These are phyloP conservation scores for Hipparchia sbordonii DNA, from an alignment of 2,888 invertebrate genomes.

Conservation along the genomic window DNA sequence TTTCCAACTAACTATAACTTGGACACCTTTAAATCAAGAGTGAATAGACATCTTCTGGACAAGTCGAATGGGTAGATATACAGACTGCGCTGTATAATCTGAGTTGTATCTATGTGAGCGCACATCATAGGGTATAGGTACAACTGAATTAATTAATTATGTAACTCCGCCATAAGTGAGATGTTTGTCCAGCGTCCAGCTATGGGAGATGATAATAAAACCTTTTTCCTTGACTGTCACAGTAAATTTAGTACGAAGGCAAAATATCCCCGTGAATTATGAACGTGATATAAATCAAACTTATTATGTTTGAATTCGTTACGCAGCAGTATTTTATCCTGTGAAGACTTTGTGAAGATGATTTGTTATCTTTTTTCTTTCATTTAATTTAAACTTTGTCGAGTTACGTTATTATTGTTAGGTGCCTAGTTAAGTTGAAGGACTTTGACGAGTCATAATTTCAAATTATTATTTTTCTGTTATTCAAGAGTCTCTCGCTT, in stretches of 20 bases:
- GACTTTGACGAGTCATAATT: background rate
- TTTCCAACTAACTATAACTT: too few relatives aligned
- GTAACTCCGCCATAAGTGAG: background rate
- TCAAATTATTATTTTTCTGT: background rate
- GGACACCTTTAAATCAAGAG: too few relatives aligned
- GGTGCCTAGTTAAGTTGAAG: background rate
- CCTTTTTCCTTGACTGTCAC: slow-evolving; percentile 2
- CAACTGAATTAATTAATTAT: too few relatives aligned
- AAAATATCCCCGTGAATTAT: slow-evolving; percentile 28
- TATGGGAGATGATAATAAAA: too few relatives aligned
- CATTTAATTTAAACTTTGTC: slow-evolving; percentile 2
- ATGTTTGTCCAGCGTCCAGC: background rate
- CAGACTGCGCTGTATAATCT: too few relatives aligned
- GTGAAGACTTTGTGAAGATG: background rate
- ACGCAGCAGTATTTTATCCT: slow-evolving; percentile 6
- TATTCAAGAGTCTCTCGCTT: background rate
- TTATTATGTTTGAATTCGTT: slow-evolving; percentile 22
- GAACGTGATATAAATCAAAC: slow-evolving; percentile 30
- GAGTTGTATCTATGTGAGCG: too few relatives aligned
- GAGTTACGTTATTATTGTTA: slow-evolving; percentile 1
- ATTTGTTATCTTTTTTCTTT: background rate
- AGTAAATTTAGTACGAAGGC: slow-evolving; percentile 25
- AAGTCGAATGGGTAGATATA: too few relatives aligned
- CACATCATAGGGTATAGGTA: too few relatives aligned
- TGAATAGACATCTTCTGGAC: too few relatives aligned